phyloP scores from a whole-genome alignment of 2,113 vertebrate genomes.

The Scophthalmus maximus region DNA sequence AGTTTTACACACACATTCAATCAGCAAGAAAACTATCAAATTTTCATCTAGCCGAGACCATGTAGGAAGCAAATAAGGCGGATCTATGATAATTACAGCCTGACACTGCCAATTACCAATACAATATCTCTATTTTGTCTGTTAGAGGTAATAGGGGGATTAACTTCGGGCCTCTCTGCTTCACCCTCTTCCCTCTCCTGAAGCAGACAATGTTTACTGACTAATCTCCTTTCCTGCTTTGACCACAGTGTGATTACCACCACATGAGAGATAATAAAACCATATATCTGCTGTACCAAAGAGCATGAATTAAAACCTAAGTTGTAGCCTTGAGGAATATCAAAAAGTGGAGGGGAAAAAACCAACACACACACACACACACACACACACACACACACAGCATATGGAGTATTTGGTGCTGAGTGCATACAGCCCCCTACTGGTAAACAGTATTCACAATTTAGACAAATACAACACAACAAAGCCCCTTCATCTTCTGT shows the following conservation, averaged over 20 bases:
- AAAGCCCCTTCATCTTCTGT: slow-evolving; percentile 67
- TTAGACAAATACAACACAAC: slow-evolving; percentile 56
- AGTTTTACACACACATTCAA: not conserved
- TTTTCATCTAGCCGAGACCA: slow-evolving; percentile 24
- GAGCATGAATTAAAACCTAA: slow-evolving; percentile 78
- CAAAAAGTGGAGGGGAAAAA: slow-evolving; percentile 17
- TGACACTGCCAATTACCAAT: slow-evolving; percentile 61
- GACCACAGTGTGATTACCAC: slow-evolving; percentile 81
- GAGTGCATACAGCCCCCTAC: slow-evolving; percentile 82
- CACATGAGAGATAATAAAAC: slow-evolving; percentile 77
- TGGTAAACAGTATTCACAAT: slow-evolving; percentile 66
- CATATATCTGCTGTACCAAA: slow-evolving; percentile 69
- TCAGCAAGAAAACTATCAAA: slow-evolving; percentile 35
- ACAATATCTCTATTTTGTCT: slow-evolving; percentile 55
- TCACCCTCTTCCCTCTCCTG: slow-evolving; percentile 52
- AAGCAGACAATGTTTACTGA: slow-evolving; percentile 66
- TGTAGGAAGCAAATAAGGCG: slow-evolving; percentile 44
- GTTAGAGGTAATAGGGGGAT: slow-evolving; percentile 66
- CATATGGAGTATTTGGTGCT: slow-evolving; percentile 45
- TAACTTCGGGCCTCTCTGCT: slow-evolving; percentile 59
- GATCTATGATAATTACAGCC: slow-evolving; percentile 54
- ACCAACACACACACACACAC: slow-evolving; percentile 51
- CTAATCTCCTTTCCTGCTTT: slow-evolving; percentile 78
- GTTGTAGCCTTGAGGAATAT: slow-evolving; percentile 76
- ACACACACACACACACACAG: slow-evolving; percentile 51